Conservation (phyloP, 2,113 vertebrate species). For the Pterocles gutturalis region DNA sequence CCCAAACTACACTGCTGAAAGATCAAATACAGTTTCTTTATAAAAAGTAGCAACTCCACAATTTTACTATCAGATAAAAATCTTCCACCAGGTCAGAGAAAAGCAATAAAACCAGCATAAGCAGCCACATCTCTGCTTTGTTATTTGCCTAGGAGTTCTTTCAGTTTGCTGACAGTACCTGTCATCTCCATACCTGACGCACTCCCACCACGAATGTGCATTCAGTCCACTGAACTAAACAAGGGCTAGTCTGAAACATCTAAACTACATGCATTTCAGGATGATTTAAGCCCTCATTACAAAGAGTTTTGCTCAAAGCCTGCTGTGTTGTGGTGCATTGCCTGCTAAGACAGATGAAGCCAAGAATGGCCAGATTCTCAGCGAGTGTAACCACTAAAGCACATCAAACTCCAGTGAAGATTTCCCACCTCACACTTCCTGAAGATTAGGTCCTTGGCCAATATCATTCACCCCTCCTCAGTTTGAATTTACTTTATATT, state of each 20-base stretch:
- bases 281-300: neutral
- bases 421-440: neutral
- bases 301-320: rapidly evolving
- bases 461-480: neutral
- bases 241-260: neutral
- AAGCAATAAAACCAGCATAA: neutral
- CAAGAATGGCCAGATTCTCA: neutral
- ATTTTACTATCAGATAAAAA: neutral
- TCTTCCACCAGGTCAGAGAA: neutral
- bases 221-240: neutral
- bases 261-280: neutral
- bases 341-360: neutral
- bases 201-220: neutral
- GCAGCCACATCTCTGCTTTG: neutral
- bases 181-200: neutral
- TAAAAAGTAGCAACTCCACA: neutral
- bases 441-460: neutral
- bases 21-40: neutral
- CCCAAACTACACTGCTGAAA: neutral
- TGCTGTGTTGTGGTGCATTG: neutral
- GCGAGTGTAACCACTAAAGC: neutral
- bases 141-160: neutral
- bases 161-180: neutral
- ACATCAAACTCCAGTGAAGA: neutral
- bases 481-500: neutral